Evolutionary conservation across 2,797 vertebrate genomes (phyloP), one percentile per base, ranked within the genome.

Genomic region (Microhierax caerulescens): DNA sequence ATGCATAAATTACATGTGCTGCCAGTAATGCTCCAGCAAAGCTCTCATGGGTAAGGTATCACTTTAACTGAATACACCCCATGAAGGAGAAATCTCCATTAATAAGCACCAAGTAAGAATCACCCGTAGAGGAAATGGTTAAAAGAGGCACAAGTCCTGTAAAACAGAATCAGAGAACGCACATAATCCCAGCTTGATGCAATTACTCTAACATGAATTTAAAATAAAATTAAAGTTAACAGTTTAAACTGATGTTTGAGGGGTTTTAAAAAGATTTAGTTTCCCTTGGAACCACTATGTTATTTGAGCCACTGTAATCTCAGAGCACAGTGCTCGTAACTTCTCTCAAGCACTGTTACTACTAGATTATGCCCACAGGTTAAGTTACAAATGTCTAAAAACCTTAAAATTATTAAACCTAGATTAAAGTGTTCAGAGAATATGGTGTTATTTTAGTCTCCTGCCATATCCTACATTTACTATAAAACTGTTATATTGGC

Each of bases 201-300:
- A 98, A 98, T 98, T 97, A 98, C 94, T 97, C 94, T 97, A 98
- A 97, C 97, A 98, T 97, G 98, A 98, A 98, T 98, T 98, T 98
- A 97, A 98, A 98, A 98, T 98, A 98, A 98, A 98, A 98, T 98
- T 98, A 98, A 98, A 98, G 97, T 98, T 98, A 98, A 98, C 98
- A 98, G 97, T 97, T 98, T 98, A 98, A 98, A 98, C 97, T 97
- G 97, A 98, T 98, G 97, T 98, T 98, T 98, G 98, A 98, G 97
- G 98, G 63, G 96, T 96, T 97, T 98, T 97, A 97, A 97, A 98
- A 98, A 98, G 98, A 98, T 98, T 99, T 98, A 93, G 98, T 98
- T 98, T 98, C 98, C 98, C 97, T 97, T 98, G 98, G 98, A 98
- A 98, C 97, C 97, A 95, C 97, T 96, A 84, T 91, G 98, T 98